Conservation (phyloP, 1,140 invertebrate species). For the Drusus annulatus region DNA sequence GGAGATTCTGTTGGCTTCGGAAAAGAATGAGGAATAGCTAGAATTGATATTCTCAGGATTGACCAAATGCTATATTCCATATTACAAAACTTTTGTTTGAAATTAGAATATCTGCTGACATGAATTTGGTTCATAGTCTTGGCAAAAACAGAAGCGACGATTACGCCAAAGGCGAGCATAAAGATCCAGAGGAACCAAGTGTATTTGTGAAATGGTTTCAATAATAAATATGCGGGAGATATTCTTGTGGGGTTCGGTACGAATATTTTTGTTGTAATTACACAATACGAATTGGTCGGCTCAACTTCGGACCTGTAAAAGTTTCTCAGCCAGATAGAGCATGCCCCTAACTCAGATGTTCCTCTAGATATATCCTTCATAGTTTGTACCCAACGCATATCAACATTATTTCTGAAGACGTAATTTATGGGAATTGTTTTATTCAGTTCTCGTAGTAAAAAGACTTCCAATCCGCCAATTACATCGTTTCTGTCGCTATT, state of each 20-base stretch:
- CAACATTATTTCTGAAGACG: constrained; percentile 5
- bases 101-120: not conserved
- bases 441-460: constrained; percentile 23
- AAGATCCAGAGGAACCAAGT: constrained; percentile 25
- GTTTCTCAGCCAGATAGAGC: constrained; percentile 32
- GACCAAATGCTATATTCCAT: constrained; percentile 23
- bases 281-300: constrained; percentile 15
- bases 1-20: constrained; percentile 13
- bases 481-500: not conserved
- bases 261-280: constrained; percentile 18
- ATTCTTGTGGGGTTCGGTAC: constrained; percentile 15
- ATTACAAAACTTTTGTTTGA: not conserved
- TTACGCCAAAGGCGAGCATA: not conserved
- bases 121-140: constrained; percentile 24
- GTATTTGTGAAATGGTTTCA: constrained; percentile 10
- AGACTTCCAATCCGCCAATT: constrained; percentile 9
- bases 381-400: constrained; percentile 16
- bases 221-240: constrained; percentile 4
- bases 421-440: constrained; percentile 20
- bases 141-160: constrained; percentile 6
- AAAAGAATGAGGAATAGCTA: constrained; percentile 19
- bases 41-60: constrained; percentile 16
- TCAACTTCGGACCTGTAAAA: not conserved
- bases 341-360: constrained; percentile 20
- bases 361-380: constrained; percentile 13